Evolutionary conservation across 92 coral and sea anemone genomes (phyloP).

Genomic region (Palythoa caribaeorum): DNA sequence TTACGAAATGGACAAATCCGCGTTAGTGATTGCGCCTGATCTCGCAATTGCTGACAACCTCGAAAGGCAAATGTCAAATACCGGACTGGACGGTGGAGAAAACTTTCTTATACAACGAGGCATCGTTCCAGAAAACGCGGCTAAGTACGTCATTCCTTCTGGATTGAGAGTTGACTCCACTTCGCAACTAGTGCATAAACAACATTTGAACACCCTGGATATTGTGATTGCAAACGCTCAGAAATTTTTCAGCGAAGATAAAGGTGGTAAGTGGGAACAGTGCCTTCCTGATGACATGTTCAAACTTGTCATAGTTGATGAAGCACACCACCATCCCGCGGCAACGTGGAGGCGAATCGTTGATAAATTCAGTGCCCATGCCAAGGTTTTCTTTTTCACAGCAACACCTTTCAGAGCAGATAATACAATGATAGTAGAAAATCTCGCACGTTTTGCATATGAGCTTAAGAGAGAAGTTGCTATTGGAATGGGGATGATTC

Average conservation of each 20-base stretch:
- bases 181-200: not conserved
- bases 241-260: conserved; percentile 10
- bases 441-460: conserved; percentile 4
- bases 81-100: conserved; percentile 1
- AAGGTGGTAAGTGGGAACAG: conserved; percentile 43
- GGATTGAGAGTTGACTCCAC: conserved; percentile 31
- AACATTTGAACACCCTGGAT: not conserved
- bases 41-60: conserved; percentile 46
- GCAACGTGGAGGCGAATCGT: conserved; percentile 53
- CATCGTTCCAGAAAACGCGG: conserved; percentile 21
- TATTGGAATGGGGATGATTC: conserved; percentile 39
- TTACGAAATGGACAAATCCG: conserved; percentile 47
- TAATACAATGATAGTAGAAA: not conserved
- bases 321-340: conserved; percentile 62
- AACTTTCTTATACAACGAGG: conserved; percentile 51
- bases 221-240: conserved; percentile 58
- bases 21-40: conserved; percentile 62
- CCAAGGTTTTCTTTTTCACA: conserved; percentile 56
- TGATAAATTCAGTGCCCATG: conserved; percentile 13
- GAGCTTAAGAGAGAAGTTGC: conserved; percentile 35
- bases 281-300: conserved; percentile 40
- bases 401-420: conserved; percentile 67
- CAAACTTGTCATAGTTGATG: conserved; percentile 54
- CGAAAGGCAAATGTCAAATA: conserved; percentile 1
- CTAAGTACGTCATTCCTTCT: not conserved